A percentile compares a stretch with the other conserved stretches of the same genome.
Evolutionary conservation across 2,888 invertebrate genomes (phyloP).

Genomic region (Buathra laborator): DNA sequence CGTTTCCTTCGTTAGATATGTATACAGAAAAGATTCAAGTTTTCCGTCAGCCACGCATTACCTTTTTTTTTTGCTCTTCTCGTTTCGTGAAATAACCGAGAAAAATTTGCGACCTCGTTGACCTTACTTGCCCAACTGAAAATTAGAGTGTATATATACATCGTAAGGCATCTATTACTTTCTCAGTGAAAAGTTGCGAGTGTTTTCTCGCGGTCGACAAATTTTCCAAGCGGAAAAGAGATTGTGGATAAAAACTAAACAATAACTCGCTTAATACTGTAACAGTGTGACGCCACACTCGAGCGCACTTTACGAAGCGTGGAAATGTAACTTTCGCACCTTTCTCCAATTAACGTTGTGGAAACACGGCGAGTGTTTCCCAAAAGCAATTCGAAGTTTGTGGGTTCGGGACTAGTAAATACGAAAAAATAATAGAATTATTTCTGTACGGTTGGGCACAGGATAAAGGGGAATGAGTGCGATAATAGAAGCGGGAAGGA

Average conservation of each 20-base stretch:
- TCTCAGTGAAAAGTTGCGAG: neutral
- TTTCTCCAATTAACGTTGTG: conserved; percentile 44
- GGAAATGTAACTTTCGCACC: conserved; percentile 42
- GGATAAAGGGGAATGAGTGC: conserved; percentile 13
- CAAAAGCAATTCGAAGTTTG: neutral
- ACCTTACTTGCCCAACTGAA: neutral
- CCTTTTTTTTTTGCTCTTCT: neutral
- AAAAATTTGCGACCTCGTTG: conserved; percentile 11
- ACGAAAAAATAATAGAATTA: conserved; percentile 10
- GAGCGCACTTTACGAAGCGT: neutral
- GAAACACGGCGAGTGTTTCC: neutral
- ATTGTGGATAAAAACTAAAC: neutral
- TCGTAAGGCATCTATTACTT: neutral
- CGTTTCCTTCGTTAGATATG: conserved; percentile 28
- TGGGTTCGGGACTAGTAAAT: neutral
- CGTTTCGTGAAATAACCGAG: conserved; percentile 22
- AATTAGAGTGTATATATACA: conserved; percentile 20
- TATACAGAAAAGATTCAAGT: neutral
- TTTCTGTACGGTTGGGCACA: neutral
- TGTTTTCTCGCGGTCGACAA: neutral
- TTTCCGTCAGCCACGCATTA: conserved; percentile 13
- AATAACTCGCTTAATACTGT: conserved; percentile 6
- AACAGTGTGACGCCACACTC: conserved; percentile 16
- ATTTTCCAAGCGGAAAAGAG: conserved; percentile 29
- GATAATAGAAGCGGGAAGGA: conserved; percentile 11